These are phyloP conservation scores for Archegozetes longisetosus DNA, from an alignment of 1,140 invertebrate genomes.

Conservation along the genomic window DNA sequence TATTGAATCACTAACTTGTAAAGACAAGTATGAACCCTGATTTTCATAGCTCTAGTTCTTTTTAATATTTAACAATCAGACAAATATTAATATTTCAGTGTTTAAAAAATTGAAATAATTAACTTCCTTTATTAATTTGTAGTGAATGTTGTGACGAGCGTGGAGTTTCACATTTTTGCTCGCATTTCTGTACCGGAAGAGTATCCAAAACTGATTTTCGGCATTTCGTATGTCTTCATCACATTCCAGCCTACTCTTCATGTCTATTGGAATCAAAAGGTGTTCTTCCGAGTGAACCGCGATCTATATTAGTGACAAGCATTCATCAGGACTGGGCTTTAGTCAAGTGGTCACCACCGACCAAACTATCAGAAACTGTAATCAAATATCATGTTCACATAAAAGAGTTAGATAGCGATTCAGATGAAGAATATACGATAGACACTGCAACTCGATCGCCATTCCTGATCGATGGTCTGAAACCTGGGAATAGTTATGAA, in stretches of 20 bases:
- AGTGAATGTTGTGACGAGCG: slow-evolving; percentile 45
- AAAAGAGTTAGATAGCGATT: slow-evolving; percentile 32
- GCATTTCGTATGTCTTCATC: slow-evolving; percentile 48
- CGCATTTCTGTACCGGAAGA: slow-evolving; percentile 47
- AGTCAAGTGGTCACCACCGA: slow-evolving; percentile 56
- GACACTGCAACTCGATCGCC: slow-evolving; percentile 35
- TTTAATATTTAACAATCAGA: too few species aligned
- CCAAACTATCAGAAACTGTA: slow-evolving; percentile 46
- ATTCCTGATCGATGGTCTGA: slow-evolving; percentile 51
- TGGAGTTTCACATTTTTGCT: slow-evolving; percentile 48
- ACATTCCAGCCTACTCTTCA: slow-evolving; percentile 57
- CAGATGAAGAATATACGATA: slow-evolving; percentile 31
- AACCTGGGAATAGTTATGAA: slow-evolving; percentile 52
- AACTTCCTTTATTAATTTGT: too few species aligned
- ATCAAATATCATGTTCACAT: slow-evolving; percentile 49
- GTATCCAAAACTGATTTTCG: slow-evolving; percentile 57
- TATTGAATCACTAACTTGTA: too few species aligned
- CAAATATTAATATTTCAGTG: too few species aligned
- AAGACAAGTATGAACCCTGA: too few species aligned
- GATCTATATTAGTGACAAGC: slow-evolving; percentile 46
- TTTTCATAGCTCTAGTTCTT: too few species aligned
- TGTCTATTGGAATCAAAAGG: slow-evolving; percentile 65
- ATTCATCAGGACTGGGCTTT: slow-evolving; percentile 55
- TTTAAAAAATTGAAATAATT: too few species aligned
- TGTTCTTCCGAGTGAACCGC: slow-evolving; percentile 52